Evolutionary conservation across 2,888 invertebrate genomes (phyloP), one percentile per base, ranked within the genome.

Genomic region (Coelinius sp.): DNA sequence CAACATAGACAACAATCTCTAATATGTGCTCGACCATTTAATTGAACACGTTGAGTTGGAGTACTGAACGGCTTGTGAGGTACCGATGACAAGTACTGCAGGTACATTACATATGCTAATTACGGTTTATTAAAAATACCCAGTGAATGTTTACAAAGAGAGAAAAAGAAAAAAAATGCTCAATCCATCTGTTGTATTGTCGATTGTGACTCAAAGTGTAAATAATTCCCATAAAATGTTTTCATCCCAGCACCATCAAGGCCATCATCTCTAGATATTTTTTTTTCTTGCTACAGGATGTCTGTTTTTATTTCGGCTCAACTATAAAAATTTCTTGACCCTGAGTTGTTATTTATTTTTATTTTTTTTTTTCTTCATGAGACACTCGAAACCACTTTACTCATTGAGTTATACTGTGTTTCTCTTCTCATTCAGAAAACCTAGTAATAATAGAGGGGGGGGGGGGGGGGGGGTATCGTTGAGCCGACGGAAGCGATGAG

Each of bases 401-500:
- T 24, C 41, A 41, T 73, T 68, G 68, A 69, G 75, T 70, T 69
- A 63, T 20, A n/a, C 44, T 44, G 12, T 0, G 25, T 27, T 1
- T 27, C 27, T 2, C 7, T 52, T 59, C 67, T 68, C 68, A 53
- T 68, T 56, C 59, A 56, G 73, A 70, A 22, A 68, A 59, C 49
- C 25, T 73, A 53, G 35, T 12, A 12, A 24, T 68, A 12, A 49
- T 52, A n/a, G n/a, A n/a, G n/a, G n/a, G n/a, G n/a, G n/a, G n/a
- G n/a, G n/a, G n/a, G n/a, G n/a, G n/a, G n/a, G n/a, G 12, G 22
- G 20, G 4, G 14, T 1, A 41, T 41, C 2, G n/a, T 17, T 14
- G 8, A 6, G 20, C 73, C 72, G 69, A 69, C 73, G 71, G 71
- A 66, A 69, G 70, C 65, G 65, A 71, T 65, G 72, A 74, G 75